phyloP scores from a whole-genome alignment of 1,140 invertebrate genomes.

The Heterodera schachtii region DNA sequence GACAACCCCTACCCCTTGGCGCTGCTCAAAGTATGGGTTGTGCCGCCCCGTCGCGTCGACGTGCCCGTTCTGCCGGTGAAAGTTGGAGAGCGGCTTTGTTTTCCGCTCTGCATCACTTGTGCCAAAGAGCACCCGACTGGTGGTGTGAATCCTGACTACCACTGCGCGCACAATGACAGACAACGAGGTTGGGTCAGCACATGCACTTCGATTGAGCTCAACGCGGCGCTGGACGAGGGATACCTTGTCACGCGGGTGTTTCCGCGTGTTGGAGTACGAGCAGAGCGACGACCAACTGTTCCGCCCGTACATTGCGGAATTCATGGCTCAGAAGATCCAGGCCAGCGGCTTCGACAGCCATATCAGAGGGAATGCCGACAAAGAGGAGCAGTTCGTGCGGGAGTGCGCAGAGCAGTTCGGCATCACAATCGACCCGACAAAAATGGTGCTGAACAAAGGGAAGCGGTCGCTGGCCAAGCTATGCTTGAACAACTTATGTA shows the following conservation, averaged over 20 bases:
- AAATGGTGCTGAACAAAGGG: constrained; percentile 11
- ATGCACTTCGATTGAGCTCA: too few species aligned
- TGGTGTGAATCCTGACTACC: too few species aligned
- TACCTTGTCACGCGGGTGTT: not conserved
- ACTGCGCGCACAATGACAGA: too few species aligned
- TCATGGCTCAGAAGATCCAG: constrained; percentile 13
- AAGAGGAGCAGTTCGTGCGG: constrained; percentile 8
- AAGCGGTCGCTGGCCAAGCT: constrained; percentile 2
- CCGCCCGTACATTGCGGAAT: constrained; percentile 15
- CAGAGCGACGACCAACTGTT: constrained; percentile 6
- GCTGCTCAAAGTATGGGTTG: too few species aligned
- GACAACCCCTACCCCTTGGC: too few species aligned
- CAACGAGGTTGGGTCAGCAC: too few species aligned
- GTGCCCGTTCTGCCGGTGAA: not conserved
- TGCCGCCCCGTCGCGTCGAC: not conserved
- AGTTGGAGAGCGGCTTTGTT: not conserved
- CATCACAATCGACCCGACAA: not conserved
- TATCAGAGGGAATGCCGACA: constrained; percentile 6
- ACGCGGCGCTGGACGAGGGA: too few species aligned
- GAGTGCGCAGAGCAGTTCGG: not conserved
- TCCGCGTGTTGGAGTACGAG: not conserved
- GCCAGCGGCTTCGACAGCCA: not conserved
- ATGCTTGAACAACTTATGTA: too few species aligned
- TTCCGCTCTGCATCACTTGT: too few species aligned
- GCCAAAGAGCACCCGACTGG: too few species aligned